Percentiles rank a stretch among this genome's conserved stretches.
Evolutionary conservation across 2,113 vertebrate species (phyloP).

Genomic region (Centropus bengalensis): DNA sequence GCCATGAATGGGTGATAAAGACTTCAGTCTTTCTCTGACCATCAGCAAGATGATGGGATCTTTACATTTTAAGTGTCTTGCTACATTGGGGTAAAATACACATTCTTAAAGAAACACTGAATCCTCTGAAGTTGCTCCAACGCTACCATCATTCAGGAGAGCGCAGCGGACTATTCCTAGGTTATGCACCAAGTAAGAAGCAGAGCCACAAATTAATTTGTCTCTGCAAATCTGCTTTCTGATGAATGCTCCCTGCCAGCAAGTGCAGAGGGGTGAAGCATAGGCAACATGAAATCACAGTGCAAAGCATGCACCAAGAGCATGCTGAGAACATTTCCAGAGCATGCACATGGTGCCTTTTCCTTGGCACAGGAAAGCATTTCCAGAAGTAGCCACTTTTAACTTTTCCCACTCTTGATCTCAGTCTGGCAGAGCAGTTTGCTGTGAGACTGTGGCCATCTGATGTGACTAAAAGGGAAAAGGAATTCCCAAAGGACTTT

Average conservation of each 20-base stretch:
- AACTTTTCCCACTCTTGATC: background rate
- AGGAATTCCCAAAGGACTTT: slow-evolving; percentile 45
- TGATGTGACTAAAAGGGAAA: slow-evolving; percentile 19
- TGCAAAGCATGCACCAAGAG: background rate
- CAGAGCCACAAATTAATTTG: background rate
- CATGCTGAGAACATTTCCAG: background rate
- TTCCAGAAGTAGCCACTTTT: background rate
- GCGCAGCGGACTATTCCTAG: no score
- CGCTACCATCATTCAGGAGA: no score
- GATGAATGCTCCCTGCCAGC: background rate
- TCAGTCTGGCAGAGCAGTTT: background rate
- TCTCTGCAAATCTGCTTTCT: background rate
- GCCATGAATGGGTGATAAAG: background rate
- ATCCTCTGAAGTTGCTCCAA: no score
- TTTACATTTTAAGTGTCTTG: no score
- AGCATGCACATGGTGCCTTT: fast-evolving
- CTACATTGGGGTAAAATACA: no score
- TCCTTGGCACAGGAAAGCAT: background rate
- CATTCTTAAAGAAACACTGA: no score
- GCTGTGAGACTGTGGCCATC: background rate
- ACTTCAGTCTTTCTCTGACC: no score
- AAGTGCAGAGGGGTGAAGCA: background rate
- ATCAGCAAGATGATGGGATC: no score
- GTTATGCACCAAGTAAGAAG: background rate
- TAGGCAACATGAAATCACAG: background rate